These are phyloP conservation scores for Orthonevra nobilis DNA, from an alignment of 2,888 invertebrate genomes.

Conservation along the genomic window DNA sequence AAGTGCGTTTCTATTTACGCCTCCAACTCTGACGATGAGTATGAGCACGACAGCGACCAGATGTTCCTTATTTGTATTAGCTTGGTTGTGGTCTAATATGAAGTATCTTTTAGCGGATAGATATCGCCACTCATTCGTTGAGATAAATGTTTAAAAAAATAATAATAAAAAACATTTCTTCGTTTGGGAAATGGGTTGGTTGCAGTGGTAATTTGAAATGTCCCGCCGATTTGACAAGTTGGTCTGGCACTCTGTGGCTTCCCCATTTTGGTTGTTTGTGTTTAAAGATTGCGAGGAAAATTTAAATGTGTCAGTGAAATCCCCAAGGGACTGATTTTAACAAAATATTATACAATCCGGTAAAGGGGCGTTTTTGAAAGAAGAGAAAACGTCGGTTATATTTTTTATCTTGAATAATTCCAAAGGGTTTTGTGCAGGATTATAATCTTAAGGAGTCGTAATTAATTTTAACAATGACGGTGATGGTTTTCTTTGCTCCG, in stretches of 20 bases:
- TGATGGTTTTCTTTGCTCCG: too few relatives aligned
- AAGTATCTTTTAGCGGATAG: conserved; percentile 5
- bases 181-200: conserved; percentile 10
- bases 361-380: too few relatives aligned
- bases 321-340: conserved; percentile 1
- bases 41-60: conserved; percentile 31
- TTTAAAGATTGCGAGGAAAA: conserved; percentile 15
- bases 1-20: conserved; percentile 61
- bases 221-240: conserved; percentile 29
- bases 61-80: conserved; percentile 38
- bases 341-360: too few relatives aligned
- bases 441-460: too few relatives aligned
- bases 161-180: conserved; percentile 3
- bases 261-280: not conserved
- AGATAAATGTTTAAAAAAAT: not conserved
- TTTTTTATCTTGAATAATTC: too few relatives aligned
- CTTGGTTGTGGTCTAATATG: conserved; percentile 20
- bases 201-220: conserved; percentile 34
- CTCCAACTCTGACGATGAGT: conserved; percentile 15
- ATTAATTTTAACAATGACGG: too few relatives aligned
- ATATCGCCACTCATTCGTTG: conserved; percentile 22
- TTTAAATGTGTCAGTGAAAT: conserved; percentile 14
- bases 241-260: not conserved
- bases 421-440: too few relatives aligned
- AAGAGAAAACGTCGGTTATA: too few relatives aligned